A percentile compares a stretch with the other conserved stretches of the same genome.
Evolutionary conservation across 2,113 vertebrate species (phyloP).

Genomic region (Istiophorus platypterus): DNA sequence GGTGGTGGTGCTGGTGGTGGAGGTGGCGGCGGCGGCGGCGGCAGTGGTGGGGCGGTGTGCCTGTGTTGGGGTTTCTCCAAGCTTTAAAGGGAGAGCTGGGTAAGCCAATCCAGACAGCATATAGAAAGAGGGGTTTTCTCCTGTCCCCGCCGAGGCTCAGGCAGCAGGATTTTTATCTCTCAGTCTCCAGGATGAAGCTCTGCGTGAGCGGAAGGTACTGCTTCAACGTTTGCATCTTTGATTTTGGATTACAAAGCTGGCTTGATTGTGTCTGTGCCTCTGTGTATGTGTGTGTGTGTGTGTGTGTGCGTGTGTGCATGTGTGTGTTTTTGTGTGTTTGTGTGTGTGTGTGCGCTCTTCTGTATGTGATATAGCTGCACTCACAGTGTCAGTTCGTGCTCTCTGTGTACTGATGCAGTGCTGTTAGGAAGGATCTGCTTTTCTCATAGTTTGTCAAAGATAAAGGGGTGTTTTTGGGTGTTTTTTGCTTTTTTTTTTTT

Average conservation of each 20-base stretch:
- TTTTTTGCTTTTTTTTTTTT: slow-evolving; percentile 14
- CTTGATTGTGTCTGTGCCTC: slow-evolving; percentile 29
- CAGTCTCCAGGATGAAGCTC: slow-evolving; percentile 77
- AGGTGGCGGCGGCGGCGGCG: background rate
- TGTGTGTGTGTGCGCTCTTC: slow-evolving; percentile 35
- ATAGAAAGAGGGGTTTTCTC: slow-evolving; percentile 64
- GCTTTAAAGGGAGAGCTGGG: slow-evolving; percentile 69
- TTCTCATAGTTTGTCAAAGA: slow-evolving; percentile 57
- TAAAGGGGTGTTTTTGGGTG: slow-evolving; percentile 22
- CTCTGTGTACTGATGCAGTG: slow-evolving; percentile 53
- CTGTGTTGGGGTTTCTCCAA: slow-evolving; percentile 71
- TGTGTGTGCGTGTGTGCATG: slow-evolving; percentile 29
- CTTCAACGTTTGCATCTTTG: slow-evolving; percentile 60
- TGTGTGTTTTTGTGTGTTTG: slow-evolving; percentile 17
- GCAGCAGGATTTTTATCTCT: slow-evolving; percentile 66
- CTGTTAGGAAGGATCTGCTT: slow-evolving; percentile 40
- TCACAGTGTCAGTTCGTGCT: slow-evolving; percentile 50
- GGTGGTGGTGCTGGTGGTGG: slow-evolving; percentile 36
- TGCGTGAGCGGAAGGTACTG: slow-evolving; percentile 80
- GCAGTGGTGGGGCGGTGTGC: slow-evolving; percentile 46
- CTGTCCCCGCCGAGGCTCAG: slow-evolving; percentile 47
- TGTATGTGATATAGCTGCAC: slow-evolving; percentile 56
- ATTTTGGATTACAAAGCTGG: slow-evolving; percentile 58
- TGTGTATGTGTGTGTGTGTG: slow-evolving; percentile 9
- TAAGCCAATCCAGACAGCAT: slow-evolving; percentile 66